Evolutionary conservation across 30 jellyfish, hydroid and myxozoan genomes (phyloP).

Genomic region (Cassiopea xamachana): DNA sequence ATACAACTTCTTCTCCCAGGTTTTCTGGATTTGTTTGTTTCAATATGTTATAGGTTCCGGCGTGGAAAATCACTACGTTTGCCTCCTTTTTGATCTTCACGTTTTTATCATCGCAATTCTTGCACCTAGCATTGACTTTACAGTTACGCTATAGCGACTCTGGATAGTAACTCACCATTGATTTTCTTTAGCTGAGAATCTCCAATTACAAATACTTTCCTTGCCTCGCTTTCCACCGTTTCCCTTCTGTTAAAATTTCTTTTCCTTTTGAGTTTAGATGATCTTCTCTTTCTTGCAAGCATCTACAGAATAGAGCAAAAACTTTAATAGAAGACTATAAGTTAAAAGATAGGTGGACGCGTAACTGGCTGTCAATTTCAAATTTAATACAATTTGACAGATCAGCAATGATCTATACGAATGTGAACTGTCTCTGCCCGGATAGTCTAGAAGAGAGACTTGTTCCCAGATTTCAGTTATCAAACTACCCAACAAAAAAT

Average conservation of each 20-base stretch:
- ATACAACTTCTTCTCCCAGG: slow-evolving; percentile 36
- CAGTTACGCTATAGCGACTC: slow-evolving; percentile 31
- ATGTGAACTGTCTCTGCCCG: too few relatives aligned
- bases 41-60: slow-evolving; percentile 32
- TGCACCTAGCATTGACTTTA: slow-evolving; percentile 31
- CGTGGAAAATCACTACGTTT: slow-evolving; percentile 21
- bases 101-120: slow-evolving; percentile 19
- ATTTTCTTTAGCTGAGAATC: background rate
- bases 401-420: too few relatives aligned
- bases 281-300: background rate
- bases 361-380: too few relatives aligned
- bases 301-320: too few relatives aligned
- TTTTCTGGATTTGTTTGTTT: slow-evolving; percentile 36
- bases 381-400: too few relatives aligned
- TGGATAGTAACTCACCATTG: slow-evolving; percentile 14
- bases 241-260: background rate
- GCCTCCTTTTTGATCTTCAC: slow-evolving; percentile 7
- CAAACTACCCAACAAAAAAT: too few relatives aligned
- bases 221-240: background rate
- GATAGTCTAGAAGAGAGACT: too few relatives aligned
- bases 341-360: too few relatives aligned
- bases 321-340: too few relatives aligned
- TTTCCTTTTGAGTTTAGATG: background rate
- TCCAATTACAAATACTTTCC: background rate
- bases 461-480: too few relatives aligned